Conservation (phyloP, 1,140 invertebrate genomes). For the Achroia grisella region DNA sequence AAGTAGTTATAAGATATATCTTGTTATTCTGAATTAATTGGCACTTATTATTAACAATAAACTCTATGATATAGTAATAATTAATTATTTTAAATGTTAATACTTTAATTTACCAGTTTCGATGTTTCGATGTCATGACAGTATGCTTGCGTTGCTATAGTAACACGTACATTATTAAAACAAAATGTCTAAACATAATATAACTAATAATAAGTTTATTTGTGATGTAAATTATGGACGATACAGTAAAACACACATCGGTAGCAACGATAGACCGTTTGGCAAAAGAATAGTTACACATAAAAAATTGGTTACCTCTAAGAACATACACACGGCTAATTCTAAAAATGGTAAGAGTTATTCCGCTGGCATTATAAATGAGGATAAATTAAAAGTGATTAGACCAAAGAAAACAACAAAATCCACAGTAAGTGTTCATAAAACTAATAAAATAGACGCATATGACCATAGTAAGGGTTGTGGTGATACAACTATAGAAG, state of each 20-base stretch:
- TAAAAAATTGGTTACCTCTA: slow-evolving; percentile 30
- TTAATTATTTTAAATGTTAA: no score
- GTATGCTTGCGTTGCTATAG: slow-evolving; percentile 7
- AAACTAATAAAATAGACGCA: slow-evolving; percentile 6
- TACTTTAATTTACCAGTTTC: no score
- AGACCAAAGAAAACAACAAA: slow-evolving; percentile 38
- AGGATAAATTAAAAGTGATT: slow-evolving; percentile 4
- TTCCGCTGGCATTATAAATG: slow-evolving; percentile 27
- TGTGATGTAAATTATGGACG: no score
- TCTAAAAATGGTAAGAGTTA: slow-evolving; percentile 23
- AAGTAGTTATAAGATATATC: no score
- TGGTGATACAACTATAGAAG: slow-evolving; percentile 24
- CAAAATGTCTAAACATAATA: slow-evolving; percentile 7
- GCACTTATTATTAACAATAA: no score
- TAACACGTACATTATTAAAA: slow-evolving; percentile 10
- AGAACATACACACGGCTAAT: slow-evolving; percentile 10
- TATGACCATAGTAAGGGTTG: slow-evolving; percentile 42
- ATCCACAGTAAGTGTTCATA: slow-evolving; percentile 29
- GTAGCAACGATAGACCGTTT: no score
- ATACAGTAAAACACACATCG: no score
- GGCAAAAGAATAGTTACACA: slow-evolving; percentile 11
- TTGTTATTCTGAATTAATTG: no score
- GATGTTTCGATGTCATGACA: no score
- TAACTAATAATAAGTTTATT: background rate
- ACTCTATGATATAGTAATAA: no score